Percentiles rank a stretch among this genome's conserved stretches.
These are phyloP conservation scores for Tetragnatha montana DNA, from an alignment of 2,888 invertebrate species.

Conservation along the genomic window DNA sequence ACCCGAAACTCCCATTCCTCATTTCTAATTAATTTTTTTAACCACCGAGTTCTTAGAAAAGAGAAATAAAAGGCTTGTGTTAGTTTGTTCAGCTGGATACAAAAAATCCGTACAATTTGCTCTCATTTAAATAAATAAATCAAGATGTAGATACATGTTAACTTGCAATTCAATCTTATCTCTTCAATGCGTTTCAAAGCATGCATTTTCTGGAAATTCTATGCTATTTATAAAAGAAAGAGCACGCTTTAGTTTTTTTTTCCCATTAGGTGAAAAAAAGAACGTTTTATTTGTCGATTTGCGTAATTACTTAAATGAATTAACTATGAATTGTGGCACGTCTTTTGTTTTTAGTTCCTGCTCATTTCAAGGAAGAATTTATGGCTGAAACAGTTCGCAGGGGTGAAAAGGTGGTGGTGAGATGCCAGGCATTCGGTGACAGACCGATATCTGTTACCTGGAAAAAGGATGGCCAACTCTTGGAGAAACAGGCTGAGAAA, in stretches of 20 bases:
- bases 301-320: not conserved
- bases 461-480: constrained; percentile 81
- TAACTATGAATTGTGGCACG: not conserved
- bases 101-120: not conserved
- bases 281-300: not conserved
- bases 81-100: not conserved
- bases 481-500: constrained; percentile 68
- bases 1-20: not conserved
- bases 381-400: constrained; percentile 93
- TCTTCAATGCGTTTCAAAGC: too few relatives aligned
- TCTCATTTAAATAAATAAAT: not conserved
- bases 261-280: not conserved
- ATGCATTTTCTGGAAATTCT: too few relatives aligned
- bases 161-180: too few relatives aligned
- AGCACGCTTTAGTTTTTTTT: too few relatives aligned
- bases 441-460: constrained; percentile 95
- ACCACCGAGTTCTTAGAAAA: not conserved
- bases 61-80: not conserved
- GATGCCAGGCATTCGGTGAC: constrained; percentile 95
- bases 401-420: constrained; percentile 91
- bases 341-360: constrained; percentile 83
- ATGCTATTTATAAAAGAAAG: too few relatives aligned
- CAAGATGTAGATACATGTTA: too few relatives aligned
- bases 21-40: not conserved
- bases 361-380: constrained; percentile 93